Evolutionary conservation across 2,113 vertebrate genomes (phyloP).

Genomic region (Trochalopteron elliotii): DNA sequence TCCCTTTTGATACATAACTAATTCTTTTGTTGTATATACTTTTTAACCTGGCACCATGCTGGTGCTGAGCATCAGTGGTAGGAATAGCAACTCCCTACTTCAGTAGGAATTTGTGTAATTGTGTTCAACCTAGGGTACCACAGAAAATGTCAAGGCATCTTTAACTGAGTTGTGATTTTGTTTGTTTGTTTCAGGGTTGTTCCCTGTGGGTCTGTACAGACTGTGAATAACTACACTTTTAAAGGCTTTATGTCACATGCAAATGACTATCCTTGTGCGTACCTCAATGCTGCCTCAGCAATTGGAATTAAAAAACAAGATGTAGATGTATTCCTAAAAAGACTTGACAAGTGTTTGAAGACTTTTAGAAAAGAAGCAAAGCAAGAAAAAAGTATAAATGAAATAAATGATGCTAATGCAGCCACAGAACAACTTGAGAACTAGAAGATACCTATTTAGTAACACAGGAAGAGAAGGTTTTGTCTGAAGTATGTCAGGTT

Average conservation of each 20-base stretch:
- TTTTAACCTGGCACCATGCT: neutral
- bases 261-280: constrained; percentile 86
- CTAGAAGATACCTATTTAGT: neutral
- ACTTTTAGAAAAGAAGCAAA: constrained; percentile 71
- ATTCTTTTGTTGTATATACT: neutral
- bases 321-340: constrained; percentile 88
- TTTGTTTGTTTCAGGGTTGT: constrained; percentile 84
- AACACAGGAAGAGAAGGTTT: neutral
- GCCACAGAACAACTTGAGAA: constrained; percentile 6
- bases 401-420: neutral
- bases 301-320: constrained; percentile 90
- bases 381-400: neutral
- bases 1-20: neutral
- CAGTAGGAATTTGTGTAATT: neutral
- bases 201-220: constrained; percentile 83
- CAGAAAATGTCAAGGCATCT: neutral
- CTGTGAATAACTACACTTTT: constrained; percentile 86
- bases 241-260: constrained; percentile 93
- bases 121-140: neutral
- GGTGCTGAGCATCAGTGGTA: neutral
- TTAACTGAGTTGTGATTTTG: neutral
- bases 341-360: constrained; percentile 92
- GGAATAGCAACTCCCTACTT: neutral
- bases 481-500: neutral
- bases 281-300: constrained; percentile 94